These are phyloP conservation scores for Nylanderia fulva DNA, from an alignment of 1,140 invertebrate genomes.

Conservation along the genomic window DNA sequence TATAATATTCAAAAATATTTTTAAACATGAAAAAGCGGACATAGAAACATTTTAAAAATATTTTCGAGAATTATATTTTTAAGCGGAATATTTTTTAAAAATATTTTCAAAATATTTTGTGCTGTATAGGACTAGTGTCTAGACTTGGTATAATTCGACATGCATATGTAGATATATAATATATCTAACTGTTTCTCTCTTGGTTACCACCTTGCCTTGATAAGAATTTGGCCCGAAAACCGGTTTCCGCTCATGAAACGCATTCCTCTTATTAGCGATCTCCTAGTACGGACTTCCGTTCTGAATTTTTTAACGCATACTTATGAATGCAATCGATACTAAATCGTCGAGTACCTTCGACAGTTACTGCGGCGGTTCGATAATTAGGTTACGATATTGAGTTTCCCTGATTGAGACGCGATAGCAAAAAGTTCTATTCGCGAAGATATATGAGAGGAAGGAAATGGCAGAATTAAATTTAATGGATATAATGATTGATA, in stretches of 20 bases:
- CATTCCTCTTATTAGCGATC: not conserved
- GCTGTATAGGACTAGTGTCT: no score
- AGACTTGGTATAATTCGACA: not conserved
- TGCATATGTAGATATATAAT: conserved; percentile 6
- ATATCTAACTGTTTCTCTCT: conserved; percentile 42
- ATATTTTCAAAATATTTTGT: no score
- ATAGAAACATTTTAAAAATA: no score
- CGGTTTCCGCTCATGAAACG: not conserved
- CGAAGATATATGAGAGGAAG: conserved; percentile 28
- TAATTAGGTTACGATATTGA: conserved; percentile 17
- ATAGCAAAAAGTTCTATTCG: not conserved
- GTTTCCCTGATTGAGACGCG: not conserved
- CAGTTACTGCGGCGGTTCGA: not conserved
- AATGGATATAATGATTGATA: conserved; percentile 43
- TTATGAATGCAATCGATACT: not conserved
- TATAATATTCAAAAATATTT: no score
- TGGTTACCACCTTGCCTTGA: conserved; percentile 71
- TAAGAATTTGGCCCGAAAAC: conserved; percentile 68
- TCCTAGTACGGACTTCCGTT: conserved; percentile 12
- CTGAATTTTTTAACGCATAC: not conserved
- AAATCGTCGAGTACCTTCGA: not conserved
- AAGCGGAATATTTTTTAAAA: no score
- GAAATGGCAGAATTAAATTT: conserved; percentile 35
- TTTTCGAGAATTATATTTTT: no score
- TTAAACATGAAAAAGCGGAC: no score